phyloP scores from a whole-genome alignment of 2,888 invertebrate genomes.

The Lithophane semibrunnea region DNA sequence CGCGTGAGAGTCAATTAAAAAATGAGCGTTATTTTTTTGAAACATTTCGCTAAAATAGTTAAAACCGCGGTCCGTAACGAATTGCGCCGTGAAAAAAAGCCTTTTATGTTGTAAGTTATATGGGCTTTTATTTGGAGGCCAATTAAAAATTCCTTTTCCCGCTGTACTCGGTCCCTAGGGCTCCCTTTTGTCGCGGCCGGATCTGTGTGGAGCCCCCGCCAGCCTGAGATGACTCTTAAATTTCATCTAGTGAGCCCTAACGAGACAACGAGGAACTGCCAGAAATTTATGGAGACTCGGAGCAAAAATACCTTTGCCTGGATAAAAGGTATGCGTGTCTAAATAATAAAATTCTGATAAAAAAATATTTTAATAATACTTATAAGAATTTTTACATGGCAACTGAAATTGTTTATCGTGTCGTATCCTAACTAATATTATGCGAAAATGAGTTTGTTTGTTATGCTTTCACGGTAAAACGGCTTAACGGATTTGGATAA shows the following conservation, averaged over 20 bases:
- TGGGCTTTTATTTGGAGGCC: constrained; percentile 83
- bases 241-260: constrained; percentile 83
- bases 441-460: too few relatives aligned
- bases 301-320: constrained; percentile 63
- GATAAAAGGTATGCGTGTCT: constrained; percentile 36
- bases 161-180: constrained; percentile 77
- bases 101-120: constrained; percentile 78
- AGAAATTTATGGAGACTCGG: constrained; percentile 64
- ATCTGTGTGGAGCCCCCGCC: constrained; percentile 77
- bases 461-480: too few relatives aligned
- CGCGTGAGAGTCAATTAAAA: constrained; percentile 66
- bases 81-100: constrained; percentile 72
- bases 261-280: constrained; percentile 73
- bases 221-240: constrained; percentile 82
- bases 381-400: constrained; percentile 6
- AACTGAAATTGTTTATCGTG: neutral
- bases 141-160: constrained; percentile 87
- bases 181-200: constrained; percentile 83
- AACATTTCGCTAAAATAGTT: constrained; percentile 70
- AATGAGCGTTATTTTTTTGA: constrained; percentile 62
- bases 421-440: too few relatives aligned
- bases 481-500: too few relatives aligned
- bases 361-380: constrained; percentile 37
- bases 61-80: constrained; percentile 69
- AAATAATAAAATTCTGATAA: constrained; percentile 29